phyloP scores from a whole-genome alignment of 2,888 invertebrate genomes.

The Pollenia griseotomentosa region DNA sequence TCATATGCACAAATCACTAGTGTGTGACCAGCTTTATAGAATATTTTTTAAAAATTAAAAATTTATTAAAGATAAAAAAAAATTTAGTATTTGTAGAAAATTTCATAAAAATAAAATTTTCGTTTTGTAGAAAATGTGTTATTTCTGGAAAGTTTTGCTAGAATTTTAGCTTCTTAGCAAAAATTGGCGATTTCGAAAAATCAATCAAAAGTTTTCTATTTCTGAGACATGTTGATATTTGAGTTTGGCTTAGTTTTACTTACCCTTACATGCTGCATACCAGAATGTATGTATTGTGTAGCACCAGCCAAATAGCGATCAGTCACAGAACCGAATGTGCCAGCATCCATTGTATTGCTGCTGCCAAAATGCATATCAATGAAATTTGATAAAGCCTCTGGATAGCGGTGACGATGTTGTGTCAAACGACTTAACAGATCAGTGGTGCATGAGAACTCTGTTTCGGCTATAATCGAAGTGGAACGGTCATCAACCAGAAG shows the following conservation, averaged over 20 bases:
- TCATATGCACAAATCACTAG: too few species aligned
- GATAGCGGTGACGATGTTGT: conserved; percentile 90
- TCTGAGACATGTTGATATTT: too few species aligned
- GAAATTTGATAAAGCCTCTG: conserved; percentile 92
- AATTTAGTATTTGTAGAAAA: too few species aligned
- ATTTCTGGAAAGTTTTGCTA: too few species aligned
- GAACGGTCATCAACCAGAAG: conserved; percentile 94
- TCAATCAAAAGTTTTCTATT: too few species aligned
- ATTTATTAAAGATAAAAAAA: too few species aligned
- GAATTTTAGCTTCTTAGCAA: too few species aligned
- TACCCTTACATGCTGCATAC: conserved; percentile 93
- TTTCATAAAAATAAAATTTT: too few species aligned
- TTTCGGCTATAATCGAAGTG: conserved; percentile 90
- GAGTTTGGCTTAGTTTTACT: conserved; percentile 78
- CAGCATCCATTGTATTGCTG: conserved; percentile 79
- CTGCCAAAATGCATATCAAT: conserved; percentile 92
- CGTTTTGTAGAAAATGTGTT: too few species aligned
- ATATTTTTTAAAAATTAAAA: too few species aligned
- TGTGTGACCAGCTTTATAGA: too few species aligned
- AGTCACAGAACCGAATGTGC: conserved; percentile 83
- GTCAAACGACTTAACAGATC: conserved; percentile 92
- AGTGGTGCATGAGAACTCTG: conserved; percentile 94
- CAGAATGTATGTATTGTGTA: conserved; percentile 95
- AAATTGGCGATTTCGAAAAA: too few species aligned
- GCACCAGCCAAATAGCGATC: conserved; percentile 92